phyloP scores from a whole-genome alignment of 2,888 invertebrate species.

The Tetranychus truncatus region DNA sequence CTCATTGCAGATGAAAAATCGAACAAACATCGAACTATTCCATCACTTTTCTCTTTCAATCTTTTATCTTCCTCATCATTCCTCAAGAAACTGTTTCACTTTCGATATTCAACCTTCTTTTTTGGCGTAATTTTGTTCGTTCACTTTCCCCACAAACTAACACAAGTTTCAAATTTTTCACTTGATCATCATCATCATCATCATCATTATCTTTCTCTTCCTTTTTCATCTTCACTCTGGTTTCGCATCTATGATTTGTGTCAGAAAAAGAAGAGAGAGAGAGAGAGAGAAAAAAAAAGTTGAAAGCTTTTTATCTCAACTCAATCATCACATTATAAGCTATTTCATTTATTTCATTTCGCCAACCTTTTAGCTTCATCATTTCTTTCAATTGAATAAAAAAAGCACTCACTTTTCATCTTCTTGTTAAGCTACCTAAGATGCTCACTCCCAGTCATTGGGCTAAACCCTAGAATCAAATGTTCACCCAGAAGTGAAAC shows the following conservation, averaged over 20 bases:
- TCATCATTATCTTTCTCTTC: background rate
- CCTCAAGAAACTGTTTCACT: background rate
- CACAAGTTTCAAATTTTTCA: background rate
- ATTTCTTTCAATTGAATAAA: background rate
- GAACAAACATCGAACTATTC: background rate
- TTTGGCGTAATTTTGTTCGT: background rate
- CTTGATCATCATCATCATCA: background rate
- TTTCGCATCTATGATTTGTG: background rate
- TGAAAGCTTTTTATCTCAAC: background rate
- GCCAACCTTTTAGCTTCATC: background rate
- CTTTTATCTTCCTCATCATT: background rate
- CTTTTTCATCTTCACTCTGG: background rate
- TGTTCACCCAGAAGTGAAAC: too few relatives aligned
- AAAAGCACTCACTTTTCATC: background rate
- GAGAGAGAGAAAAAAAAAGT: background rate
- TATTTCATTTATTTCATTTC: background rate
- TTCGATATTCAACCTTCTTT: background rate
- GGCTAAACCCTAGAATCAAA: too few relatives aligned
- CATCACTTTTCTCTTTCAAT: background rate
- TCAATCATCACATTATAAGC: constrained; percentile 3
- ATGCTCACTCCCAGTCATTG: too few relatives aligned
- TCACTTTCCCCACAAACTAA: background rate
- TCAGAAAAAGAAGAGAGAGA: background rate
- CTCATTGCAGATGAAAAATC: background rate
- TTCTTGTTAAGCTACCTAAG: background rate